Conservation (phyloP, 2,113 vertebrate genomes). For the Anarrhichthys ocellatus region DNA sequence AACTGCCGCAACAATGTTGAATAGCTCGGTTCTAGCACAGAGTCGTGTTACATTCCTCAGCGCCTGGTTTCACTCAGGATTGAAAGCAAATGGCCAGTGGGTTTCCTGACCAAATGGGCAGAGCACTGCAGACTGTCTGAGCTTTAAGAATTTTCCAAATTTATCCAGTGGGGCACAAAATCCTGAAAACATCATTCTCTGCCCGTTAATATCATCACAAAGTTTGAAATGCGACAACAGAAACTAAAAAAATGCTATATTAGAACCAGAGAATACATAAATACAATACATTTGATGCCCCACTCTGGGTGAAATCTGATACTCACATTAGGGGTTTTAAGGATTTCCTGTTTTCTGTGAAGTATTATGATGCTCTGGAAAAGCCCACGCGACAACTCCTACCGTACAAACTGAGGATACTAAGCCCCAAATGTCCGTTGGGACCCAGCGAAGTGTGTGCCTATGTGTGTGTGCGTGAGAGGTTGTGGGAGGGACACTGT, state of each 20-base stretch:
- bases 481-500: conserved; percentile 70
- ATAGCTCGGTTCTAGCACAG: conserved; percentile 36
- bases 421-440: conserved; percentile 51
- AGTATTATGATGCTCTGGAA: conserved; percentile 31
- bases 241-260: neutral
- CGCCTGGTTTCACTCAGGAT: conserved; percentile 51
- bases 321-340: conserved; percentile 62
- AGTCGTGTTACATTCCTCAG: conserved; percentile 58
- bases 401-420: conserved; percentile 19
- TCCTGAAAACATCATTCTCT: neutral
- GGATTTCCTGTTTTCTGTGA: conserved; percentile 50
- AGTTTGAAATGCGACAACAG: conserved; percentile 18
- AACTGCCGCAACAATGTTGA: conserved; percentile 43
- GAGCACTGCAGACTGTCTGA: conserved; percentile 34
- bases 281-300: conserved; percentile 29
- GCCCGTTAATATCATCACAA: neutral
- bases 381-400: conserved; percentile 31
- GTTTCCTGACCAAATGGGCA: conserved; percentile 69
- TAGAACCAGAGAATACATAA: neutral
- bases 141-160: neutral
- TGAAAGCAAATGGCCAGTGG: conserved; percentile 68
- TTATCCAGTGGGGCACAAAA: conserved; percentile 1
- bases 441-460: conserved; percentile 54
- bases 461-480: conserved; percentile 49
- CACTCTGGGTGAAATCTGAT: conserved; percentile 41